Percentiles rank a stretch among this genome's conserved stretches.
These are phyloP conservation scores for Ormyrus pomaceus DNA, from an alignment of 2,888 invertebrate species.

Conservation along the genomic window DNA sequence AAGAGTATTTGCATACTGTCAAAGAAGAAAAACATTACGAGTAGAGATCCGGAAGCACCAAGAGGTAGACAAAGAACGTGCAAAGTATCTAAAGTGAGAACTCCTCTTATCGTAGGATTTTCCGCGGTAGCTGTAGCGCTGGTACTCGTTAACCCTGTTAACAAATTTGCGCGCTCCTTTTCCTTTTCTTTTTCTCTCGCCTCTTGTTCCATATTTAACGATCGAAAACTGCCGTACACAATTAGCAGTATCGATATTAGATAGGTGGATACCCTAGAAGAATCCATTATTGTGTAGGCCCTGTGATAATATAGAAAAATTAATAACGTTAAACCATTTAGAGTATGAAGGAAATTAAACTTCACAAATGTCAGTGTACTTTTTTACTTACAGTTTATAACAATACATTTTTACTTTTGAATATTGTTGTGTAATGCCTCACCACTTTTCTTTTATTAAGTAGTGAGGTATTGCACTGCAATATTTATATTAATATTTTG, in stretches of 20 bases:
- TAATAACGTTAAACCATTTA: neutral
- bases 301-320: constrained; percentile 73
- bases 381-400: no score
- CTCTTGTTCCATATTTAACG: constrained; percentile 96
- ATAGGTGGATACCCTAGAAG: constrained; percentile 97
- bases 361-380: no score
- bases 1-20: constrained; percentile 98
- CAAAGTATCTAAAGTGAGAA: constrained; percentile 97
- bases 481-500: no score
- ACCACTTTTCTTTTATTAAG: no score
- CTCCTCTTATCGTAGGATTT: constrained; percentile 73
- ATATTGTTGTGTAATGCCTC: no score
- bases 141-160: constrained; percentile 78
- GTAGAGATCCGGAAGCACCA: constrained; percentile 95
- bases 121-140: constrained; percentile 69
- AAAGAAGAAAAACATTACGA: constrained; percentile 99
- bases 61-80: constrained; percentile 97
- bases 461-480: no score
- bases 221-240: constrained; percentile 98
- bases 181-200: constrained; percentile 89
- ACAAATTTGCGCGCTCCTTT: constrained; percentile 83
- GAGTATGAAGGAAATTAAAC: no score
- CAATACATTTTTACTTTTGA: no score
- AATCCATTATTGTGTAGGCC: constrained; percentile 98
- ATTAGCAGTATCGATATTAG: constrained; percentile 97